Evolutionary conservation across 2,888 invertebrate genomes (phyloP), one percentile per base, ranked within the genome.

Genomic region (Leptopilina myrica): DNA sequence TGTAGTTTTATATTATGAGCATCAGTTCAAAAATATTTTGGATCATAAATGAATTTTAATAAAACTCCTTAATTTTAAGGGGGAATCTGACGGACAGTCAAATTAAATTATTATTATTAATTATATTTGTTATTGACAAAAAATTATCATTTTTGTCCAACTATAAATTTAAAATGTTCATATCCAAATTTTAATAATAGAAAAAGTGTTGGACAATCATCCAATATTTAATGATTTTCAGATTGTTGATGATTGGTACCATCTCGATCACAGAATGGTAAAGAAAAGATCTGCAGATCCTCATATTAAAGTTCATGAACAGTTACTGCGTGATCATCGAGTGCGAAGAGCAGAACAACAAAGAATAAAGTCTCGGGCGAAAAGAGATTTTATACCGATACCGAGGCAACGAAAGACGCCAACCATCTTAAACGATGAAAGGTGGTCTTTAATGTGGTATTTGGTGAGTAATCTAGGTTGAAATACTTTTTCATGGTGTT

Each of bases 371-470:
- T 95, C 95, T 78, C 94, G 98, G 85, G 94, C 94, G 86, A 98
- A 98, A 92, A 93, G 98, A 85, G 97, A 97, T 91, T 94, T 95
- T 82, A 93, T 94, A 85, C 85, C 87, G 76, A 89, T 88, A 86
- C 88, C 87, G 64, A 87, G 86, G 65, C 87, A 89, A 78, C 81
- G 87, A 76, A 88, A 84, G 76, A 64, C 83, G 46, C 85, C 84
- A 90, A 83, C 91, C 88, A 40, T 93, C 83, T 93, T 97, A 84
- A 96, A 96, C 90, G 98, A 98, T 93, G 97, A 97, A 53, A 96
- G 96, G 92, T 99, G 98, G 98, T 95, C 96, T 56, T 95, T 95
- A 87, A 98, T 98, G 98, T 99, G 98, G 98, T 98, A 98, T 93
- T 93, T 99, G 95, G 98, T 98, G 93, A 95, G 97, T 95, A 59